These are phyloP conservation scores for Nothocercus nigrocapillus DNA, from an alignment of 2,113 vertebrate genomes.

Conservation along the genomic window DNA sequence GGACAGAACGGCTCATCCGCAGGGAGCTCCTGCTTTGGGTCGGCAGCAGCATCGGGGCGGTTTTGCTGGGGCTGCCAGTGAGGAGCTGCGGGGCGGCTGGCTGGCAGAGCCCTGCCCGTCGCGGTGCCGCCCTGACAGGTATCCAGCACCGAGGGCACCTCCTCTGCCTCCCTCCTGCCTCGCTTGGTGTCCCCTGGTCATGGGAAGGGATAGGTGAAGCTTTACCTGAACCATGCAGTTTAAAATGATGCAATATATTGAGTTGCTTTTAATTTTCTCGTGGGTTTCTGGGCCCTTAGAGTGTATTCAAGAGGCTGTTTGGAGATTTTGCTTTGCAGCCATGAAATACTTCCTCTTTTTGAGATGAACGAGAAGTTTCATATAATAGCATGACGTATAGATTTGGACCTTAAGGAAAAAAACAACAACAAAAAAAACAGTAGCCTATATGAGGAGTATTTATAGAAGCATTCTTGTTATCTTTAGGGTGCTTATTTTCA, in stretches of 20 bases:
- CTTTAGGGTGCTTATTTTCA: slow-evolving; percentile 30
- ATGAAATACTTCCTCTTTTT: background rate
- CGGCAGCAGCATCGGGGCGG: fast-evolving
- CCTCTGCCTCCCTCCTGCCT: background rate
- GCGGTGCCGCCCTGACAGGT: fast-evolving
- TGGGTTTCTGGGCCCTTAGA: background rate
- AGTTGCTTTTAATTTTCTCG: slow-evolving; percentile 11
- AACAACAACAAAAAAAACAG: background rate
- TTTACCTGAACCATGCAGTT: fast-evolving
- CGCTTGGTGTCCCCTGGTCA: background rate
- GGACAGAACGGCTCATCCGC: background rate
- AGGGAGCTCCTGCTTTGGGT: fast-evolving
- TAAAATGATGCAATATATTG: background rate
- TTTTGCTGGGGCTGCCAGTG: background rate
- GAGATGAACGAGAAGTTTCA: background rate
- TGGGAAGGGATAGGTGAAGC: background rate
- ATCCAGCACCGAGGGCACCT: fast-evolving
- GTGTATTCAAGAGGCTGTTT: background rate
- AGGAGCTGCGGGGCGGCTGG: background rate
- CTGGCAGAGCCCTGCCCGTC: background rate
- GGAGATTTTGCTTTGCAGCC: background rate
- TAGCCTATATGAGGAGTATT: background rate
- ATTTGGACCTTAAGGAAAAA: background rate
- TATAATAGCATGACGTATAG: background rate
- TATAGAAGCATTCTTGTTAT: background rate